Conservation (phyloP, 2,888 invertebrate genomes). For the Drosophila trichaetosa region DNA sequence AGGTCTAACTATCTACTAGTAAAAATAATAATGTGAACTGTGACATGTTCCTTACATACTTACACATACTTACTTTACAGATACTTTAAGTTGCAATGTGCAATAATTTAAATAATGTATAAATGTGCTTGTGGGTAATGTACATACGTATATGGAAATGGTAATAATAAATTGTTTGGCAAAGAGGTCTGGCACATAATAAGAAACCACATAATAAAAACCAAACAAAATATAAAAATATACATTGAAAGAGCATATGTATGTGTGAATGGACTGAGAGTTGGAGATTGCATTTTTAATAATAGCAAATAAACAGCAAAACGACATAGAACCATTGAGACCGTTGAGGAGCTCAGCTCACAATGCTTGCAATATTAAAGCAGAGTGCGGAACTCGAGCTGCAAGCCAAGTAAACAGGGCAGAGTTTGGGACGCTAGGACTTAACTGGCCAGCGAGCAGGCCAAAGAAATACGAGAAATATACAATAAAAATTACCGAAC, state of each 20-base stretch:
- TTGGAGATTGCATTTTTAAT: conserved; percentile 60
- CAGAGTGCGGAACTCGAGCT: conserved; percentile 46
- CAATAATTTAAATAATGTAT: conserved; percentile 42
- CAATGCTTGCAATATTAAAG: conserved; percentile 67
- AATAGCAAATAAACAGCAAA: conserved; percentile 65
- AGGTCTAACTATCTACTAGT: too few species aligned
- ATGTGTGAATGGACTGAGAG: conserved; percentile 13
- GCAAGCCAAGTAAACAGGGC: conserved; percentile 39
- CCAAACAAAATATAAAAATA: conserved; percentile 45
- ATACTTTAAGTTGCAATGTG: conserved; percentile 35
- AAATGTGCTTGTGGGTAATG: conserved; percentile 4
- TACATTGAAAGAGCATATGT: conserved; percentile 13
- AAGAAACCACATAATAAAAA: conserved; percentile 67
- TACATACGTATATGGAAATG: conserved; percentile 27
- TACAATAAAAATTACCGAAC: conserved; percentile 79
- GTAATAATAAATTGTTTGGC: conserved; percentile 59
- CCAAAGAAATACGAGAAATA: conserved; percentile 58
- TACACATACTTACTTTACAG: too few species aligned
- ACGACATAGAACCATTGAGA: conserved; percentile 59
- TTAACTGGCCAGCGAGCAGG: conserved; percentile 41
- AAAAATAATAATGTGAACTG: not conserved
- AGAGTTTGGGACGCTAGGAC: conserved; percentile 18
- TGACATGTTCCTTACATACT: not conserved
- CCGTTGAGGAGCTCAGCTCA: conserved; percentile 24
- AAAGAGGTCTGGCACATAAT: conserved; percentile 72